Percentiles rank a stretch among this genome's conserved stretches.
Evolutionary conservation across 2,888 invertebrate species (phyloP).

Genomic region (Drosophila subsilvestris): DNA sequence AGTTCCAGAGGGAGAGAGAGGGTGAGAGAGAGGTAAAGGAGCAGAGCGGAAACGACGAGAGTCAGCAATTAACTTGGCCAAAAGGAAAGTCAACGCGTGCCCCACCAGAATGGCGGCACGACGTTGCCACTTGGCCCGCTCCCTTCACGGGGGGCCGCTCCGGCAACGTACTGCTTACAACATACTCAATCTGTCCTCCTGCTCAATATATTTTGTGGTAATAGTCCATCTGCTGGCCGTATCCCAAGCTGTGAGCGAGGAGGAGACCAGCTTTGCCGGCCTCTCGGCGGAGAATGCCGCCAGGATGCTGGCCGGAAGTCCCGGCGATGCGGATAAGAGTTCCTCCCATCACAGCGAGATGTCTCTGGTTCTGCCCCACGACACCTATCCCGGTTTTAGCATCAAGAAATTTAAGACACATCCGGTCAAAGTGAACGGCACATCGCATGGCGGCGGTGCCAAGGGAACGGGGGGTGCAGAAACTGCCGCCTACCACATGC

Average conservation of each 20-base stretch:
- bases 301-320: slow-evolving; percentile 78
- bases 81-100: slow-evolving; percentile 65
- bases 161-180: slow-evolving; percentile 33
- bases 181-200: slow-evolving; percentile 32
- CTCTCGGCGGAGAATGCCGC: slow-evolving; percentile 79
- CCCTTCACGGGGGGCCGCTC: slow-evolving; percentile 18
- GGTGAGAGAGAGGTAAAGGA: not conserved
- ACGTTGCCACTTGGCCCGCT: slow-evolving; percentile 65
- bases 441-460: slow-evolving; percentile 21
- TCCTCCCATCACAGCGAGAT: slow-evolving; percentile 74
- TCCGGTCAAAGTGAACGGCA: slow-evolving; percentile 61
- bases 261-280: slow-evolving; percentile 57
- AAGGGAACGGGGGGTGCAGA: not conserved
- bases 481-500: slow-evolving; percentile 86
- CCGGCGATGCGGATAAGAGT: slow-evolving; percentile 52
- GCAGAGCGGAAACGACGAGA: slow-evolving; percentile 12
- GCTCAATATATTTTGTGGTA: slow-evolving; percentile 35
- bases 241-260: slow-evolving; percentile 14
- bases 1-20: slow-evolving; percentile 25
- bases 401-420: slow-evolving; percentile 90
- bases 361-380: slow-evolving; percentile 91
- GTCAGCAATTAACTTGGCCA: slow-evolving; percentile 31
- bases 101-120: slow-evolving; percentile 77
- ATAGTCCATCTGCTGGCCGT: slow-evolving; percentile 10
- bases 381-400: slow-evolving; percentile 94